Evolutionary conservation across 64 coral and sea anemone species (phyloP), one percentile per base, ranked within the genome.

Genomic region (Dendrophyllia cribrosa): DNA sequence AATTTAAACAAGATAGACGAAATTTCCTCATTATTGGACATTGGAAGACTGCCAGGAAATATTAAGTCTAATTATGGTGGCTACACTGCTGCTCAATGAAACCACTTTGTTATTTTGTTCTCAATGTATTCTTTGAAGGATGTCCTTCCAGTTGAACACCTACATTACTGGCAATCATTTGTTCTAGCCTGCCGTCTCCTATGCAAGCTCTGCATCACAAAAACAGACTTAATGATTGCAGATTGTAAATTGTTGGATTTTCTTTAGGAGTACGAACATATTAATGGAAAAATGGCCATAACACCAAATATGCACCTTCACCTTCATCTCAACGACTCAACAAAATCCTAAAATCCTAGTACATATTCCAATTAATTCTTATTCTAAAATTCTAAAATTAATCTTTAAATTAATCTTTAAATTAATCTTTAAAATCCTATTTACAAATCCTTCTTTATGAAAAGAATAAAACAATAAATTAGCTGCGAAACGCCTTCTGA

Each of bases 141-240:
- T 78, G 51, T 83, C 34, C 49, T 74, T 82, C 66, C 51, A 23
- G 77, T 73, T 43, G 21, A 43, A 60, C 89, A 91, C 59, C 26
- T 91, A 49, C 77, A 83, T n/a, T n/a, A n/a, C n/a, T n/a, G n/a
- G n/a, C n/a, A n/a, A n/a, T n/a, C n/a, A n/a, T n/a, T n/a, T n/a
- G 80, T 64, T 45, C 66, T 67, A 51, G 80, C 80, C 4, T 84
- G 80, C 45, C 59, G 80, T 15, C 80, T 66, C 19, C 59, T 84
- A 16, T 84, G 80, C 26, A 84, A 61, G 80, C 80, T 77, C 23
- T 91, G 88, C n/a, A 91, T 91, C 25, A 58, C 25, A 20, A 79
- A 91, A 82, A 91, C 88, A 47, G 88, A 90, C 23, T 56, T 90
- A n/a, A 68, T 90, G 76, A 13, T 90, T 53, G 88, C 88, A 61